phyloP scores from a whole-genome alignment of 2,888 invertebrate species.

The Synanthedon myopaeformis region DNA sequence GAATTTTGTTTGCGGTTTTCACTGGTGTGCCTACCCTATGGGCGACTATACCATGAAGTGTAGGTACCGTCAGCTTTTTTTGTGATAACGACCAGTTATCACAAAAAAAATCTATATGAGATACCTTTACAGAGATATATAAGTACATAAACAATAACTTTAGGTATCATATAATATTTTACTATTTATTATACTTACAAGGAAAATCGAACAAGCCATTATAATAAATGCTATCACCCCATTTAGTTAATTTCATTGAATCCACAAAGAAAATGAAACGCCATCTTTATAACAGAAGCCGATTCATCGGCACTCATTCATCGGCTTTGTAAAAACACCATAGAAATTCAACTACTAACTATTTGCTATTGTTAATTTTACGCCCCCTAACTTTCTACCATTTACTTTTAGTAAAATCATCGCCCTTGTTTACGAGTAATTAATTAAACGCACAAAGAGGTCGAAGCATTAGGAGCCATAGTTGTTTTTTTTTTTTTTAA shows the following conservation, averaged over 20 bases:
- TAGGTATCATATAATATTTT: no score
- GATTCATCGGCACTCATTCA: constrained; percentile 24
- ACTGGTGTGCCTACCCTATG: no score
- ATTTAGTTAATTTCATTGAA: constrained; percentile 28
- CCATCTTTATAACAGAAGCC: constrained; percentile 10
- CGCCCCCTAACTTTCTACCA: constrained; percentile 51
- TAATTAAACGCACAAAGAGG: constrained; percentile 59
- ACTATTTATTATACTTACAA: no score
- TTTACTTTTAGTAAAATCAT: constrained; percentile 66
- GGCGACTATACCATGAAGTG: no score
- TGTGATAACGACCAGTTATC: no score
- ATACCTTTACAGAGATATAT: no score
- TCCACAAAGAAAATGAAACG: constrained; percentile 33
- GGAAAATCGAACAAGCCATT: no score
- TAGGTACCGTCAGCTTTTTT: no score
- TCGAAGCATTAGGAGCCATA: constrained; percentile 29
- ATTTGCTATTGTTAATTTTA: constrained; percentile 57
- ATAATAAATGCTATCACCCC: constrained; percentile 3
- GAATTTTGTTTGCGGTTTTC: no score
- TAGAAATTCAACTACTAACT: constrained; percentile 43
- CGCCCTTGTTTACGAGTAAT: constrained; percentile 65
- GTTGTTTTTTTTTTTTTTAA: constrained; percentile 41
- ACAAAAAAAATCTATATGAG: no score
- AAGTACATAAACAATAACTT: no score
- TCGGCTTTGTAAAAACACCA: constrained; percentile 24